These are phyloP conservation scores for Felis chaus DNA, from an alignment of 2,113 vertebrate genomes.

Conservation along the genomic window DNA sequence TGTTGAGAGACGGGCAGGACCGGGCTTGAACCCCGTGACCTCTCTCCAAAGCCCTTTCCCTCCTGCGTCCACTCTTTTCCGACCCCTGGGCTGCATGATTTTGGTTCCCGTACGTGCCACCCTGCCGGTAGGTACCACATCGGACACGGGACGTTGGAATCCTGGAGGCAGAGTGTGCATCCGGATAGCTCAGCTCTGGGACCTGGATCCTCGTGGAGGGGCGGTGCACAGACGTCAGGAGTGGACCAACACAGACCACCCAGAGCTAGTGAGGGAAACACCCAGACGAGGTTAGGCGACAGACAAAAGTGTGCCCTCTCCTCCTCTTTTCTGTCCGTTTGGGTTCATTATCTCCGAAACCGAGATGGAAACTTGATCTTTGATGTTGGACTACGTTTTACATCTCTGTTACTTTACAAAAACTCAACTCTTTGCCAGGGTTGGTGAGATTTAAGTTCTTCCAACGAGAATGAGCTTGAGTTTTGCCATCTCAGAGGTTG, in stretches of 20 bases:
- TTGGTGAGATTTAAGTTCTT: background rate
- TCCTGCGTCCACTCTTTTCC: accelerated
- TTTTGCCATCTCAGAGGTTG: background rate
- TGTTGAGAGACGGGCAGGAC: accelerated
- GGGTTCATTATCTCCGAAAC: background rate
- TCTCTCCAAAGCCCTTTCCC: background rate
- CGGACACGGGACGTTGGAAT: background rate
- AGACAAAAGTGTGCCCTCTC: background rate
- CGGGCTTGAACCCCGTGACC: accelerated
- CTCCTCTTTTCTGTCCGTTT: background rate
- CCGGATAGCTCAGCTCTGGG: background rate
- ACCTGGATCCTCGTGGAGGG: background rate
- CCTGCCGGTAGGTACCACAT: background rate
- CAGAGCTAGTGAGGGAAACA: background rate
- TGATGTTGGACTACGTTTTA: background rate
- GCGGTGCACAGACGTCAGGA: background rate
- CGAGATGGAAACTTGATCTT: background rate
- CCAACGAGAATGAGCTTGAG: background rate
- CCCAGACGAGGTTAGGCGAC: no score
- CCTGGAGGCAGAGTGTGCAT: accelerated
- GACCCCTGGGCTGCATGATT: no score
- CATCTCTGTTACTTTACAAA: background rate
- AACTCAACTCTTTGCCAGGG: background rate
- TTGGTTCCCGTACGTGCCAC: accelerated
- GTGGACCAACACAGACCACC: background rate